Conservation (phyloP, 2,888 invertebrate genomes). For the Criorhina ranunculi region DNA sequence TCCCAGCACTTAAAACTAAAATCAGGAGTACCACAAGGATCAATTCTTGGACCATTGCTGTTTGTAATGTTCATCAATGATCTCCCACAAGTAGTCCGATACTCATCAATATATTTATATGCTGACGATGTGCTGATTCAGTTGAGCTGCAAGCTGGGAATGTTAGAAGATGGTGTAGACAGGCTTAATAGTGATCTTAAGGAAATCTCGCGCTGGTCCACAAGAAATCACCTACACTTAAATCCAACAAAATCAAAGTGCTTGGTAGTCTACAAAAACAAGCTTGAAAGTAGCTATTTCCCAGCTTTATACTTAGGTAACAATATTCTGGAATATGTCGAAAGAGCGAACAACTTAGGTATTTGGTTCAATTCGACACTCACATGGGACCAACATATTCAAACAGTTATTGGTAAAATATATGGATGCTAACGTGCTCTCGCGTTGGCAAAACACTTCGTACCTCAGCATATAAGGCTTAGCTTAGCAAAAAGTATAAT, state of each 20-base stretch:
- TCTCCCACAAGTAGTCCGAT: too few relatives aligned
- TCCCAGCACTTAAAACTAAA: too few relatives aligned
- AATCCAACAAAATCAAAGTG: not conserved
- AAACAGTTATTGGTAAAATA: not conserved
- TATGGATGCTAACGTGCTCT: not conserved
- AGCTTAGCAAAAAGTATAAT: not conserved
- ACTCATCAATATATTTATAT: not conserved
- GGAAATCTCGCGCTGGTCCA: too few relatives aligned
- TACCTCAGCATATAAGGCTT: not conserved
- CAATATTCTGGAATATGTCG: not conserved
- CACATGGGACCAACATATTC: not conserved
- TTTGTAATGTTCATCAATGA: too few relatives aligned
- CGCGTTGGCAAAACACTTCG: not conserved
- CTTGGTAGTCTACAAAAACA: not conserved
- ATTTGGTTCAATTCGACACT: not conserved
- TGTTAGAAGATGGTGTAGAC: not conserved
- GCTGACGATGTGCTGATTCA: not conserved
- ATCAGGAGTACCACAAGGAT: too few relatives aligned
- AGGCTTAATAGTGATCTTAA: too few relatives aligned
- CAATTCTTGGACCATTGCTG: too few relatives aligned
- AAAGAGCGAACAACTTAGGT: not conserved
- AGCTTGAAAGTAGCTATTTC: not conserved
- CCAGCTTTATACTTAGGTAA: not conserved
- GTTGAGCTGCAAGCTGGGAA: constrained; percentile 1
- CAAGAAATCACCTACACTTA: too few relatives aligned